A percentile compares a stretch with the other conserved stretches of the same genome.
These are phyloP conservation scores for Glossophaga mutica DNA, from an alignment of 2,797 vertebrate genomes.

Conservation along the genomic window DNA sequence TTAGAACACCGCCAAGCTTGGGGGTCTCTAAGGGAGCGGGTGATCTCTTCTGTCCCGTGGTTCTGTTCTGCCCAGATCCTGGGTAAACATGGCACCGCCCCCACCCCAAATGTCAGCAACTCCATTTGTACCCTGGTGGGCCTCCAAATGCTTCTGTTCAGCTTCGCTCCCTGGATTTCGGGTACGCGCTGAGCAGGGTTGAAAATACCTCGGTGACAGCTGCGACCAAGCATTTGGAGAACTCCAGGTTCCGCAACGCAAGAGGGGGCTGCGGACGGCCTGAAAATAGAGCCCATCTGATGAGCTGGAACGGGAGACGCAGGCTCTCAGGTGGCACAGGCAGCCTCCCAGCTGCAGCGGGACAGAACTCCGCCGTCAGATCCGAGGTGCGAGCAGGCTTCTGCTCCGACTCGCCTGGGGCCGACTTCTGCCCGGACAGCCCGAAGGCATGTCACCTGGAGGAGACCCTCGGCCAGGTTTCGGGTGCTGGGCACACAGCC, in stretches of 20 bases:
- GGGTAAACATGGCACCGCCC: background rate
- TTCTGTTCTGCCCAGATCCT: background rate
- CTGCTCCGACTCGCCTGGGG: background rate
- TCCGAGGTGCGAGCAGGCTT: background rate
- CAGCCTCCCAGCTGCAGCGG: background rate
- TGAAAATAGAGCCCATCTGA: slow-evolving; percentile 59
- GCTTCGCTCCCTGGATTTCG: background rate
- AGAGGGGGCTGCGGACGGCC: background rate
- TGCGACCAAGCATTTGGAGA: slow-evolving; percentile 17
- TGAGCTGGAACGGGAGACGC: slow-evolving; percentile 22
- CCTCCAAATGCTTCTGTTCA: background rate
- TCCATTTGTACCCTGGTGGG: background rate
- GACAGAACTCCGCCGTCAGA: background rate
- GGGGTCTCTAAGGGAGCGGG: background rate
- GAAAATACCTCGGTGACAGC: slow-evolving; percentile 60
- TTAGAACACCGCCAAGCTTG: background rate
- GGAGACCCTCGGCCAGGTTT: background rate
- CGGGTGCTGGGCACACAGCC: background rate
- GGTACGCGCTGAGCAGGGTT: background rate
- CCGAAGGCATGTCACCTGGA: background rate
- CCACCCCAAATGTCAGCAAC: background rate
- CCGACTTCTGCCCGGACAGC: background rate
- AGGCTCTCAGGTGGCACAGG: fast-evolving
- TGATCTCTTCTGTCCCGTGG: background rate
- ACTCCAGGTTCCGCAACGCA: slow-evolving; percentile 6